These are phyloP conservation scores for Drosophila demipolita DNA, from an alignment of 2,888 invertebrate species.

Conservation along the genomic window DNA sequence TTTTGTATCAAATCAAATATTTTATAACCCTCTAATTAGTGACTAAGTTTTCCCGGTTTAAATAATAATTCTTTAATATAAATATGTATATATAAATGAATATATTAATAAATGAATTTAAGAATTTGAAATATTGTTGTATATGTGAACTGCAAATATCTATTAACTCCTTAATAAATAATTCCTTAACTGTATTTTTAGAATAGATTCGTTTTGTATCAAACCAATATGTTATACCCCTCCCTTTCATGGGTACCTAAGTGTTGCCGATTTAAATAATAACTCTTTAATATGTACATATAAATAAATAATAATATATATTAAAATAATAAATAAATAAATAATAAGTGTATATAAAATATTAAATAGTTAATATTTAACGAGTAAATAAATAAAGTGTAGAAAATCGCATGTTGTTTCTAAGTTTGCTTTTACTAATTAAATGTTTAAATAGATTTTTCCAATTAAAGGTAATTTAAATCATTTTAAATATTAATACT, in stretches of 20 bases:
- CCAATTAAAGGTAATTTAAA: background rate
- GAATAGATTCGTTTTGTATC: background rate
- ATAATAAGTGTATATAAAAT: background rate
- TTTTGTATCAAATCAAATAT: background rate
- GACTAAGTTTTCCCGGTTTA: accelerated
- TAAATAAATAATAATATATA: background rate
- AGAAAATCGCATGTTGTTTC: background rate
- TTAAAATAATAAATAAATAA: background rate
- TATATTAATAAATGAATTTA: no score
- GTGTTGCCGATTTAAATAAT: background rate
- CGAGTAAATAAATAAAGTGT: background rate
- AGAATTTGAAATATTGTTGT: no score
- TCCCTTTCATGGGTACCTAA: background rate
- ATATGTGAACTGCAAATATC: no score
- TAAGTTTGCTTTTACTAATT: background rate
- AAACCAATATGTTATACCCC: background rate
- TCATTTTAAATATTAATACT: no score
- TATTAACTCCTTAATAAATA: no score
- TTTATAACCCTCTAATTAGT: background rate
- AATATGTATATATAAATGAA: no score
- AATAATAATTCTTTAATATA: background rate
- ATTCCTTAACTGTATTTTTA: background rate
- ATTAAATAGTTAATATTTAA: no score
- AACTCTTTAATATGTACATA: background rate
- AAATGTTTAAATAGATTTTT: background rate